Evolutionary conservation across 1,140 invertebrate species (phyloP), one percentile per base, ranked within the genome.

Genomic region (Drosophila pseudoobscura): DNA sequence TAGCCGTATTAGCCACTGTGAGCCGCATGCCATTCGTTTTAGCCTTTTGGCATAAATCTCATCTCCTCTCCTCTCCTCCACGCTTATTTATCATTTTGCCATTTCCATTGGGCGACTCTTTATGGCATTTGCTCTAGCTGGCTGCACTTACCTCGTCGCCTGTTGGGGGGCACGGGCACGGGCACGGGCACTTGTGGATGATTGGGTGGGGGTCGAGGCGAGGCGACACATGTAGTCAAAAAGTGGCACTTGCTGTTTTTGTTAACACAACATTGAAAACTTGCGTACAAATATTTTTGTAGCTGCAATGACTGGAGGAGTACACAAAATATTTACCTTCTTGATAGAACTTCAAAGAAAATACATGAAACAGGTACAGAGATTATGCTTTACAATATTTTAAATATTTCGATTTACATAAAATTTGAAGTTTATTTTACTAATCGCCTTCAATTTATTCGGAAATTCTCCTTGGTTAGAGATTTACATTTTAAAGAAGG

Each of bases 101-200:
- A 82, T 82, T 83, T 82, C 65, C 59, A 75, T 78, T 83, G 77
- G 75, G 64, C 70, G 64, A 66, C 59, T 61, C 62, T 75, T 83
- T 82, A 75, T 75, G 79, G 62, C 73, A 66, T 71, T 72, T 72
- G 54, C 24, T 22, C 39, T 55, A 64, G 65, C 41, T 52, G n/a
- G 29, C 26, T 9, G 29, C 29, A 15, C 26, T 29, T 53, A 68
- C 49, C 54, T 11, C 31, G 51, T 56, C 29, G 56, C 20, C 55
- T 26, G 41, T 11, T 46, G 45, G 39, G 47, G 64, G 45, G 43
- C 47, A 20, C 26, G 41, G 64, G 20, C 43, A 62, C 58, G 24
- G 24, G 5, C 24, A 26, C 4, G 5, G 31, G 8, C 22, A 26
- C 46, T 26, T 50, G 65, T 66, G 61, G 49, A 15, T 61, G 49